phyloP scores from a whole-genome alignment of 2,888 invertebrate species.

The Oscheius onirici region DNA sequence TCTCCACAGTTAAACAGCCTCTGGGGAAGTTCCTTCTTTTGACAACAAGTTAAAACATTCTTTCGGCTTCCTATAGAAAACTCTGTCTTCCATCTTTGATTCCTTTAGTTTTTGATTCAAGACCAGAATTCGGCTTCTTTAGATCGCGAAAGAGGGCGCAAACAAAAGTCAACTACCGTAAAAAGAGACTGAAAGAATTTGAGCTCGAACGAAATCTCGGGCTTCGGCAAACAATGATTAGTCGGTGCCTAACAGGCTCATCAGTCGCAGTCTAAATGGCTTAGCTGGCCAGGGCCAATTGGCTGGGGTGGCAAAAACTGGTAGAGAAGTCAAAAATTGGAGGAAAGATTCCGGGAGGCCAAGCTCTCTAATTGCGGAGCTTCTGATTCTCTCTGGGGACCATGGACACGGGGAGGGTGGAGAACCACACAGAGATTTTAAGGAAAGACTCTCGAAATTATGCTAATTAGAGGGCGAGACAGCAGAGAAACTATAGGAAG shows the following conservation, averaged over 20 bases:
- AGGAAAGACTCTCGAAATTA: not conserved
- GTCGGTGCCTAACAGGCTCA: slow-evolving; percentile 32
- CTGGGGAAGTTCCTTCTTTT: no score
- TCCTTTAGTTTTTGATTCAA: no score
- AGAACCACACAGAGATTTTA: not conserved
- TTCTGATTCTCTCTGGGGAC: slow-evolving; percentile 5
- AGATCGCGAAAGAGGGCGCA: no score
- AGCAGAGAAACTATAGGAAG: not conserved
- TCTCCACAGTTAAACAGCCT: no score
- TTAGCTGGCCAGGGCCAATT: slow-evolving; percentile 24
- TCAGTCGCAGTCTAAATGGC: slow-evolving; percentile 24
- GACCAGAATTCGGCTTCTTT: no score
- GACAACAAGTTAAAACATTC: no score
- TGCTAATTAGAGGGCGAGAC: slow-evolving; percentile 15
- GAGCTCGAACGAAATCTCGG: not conserved
- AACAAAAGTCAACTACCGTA: no score
- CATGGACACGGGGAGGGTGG: not conserved
- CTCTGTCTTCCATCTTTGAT: no score
- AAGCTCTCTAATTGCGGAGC: slow-evolving; percentile 23
- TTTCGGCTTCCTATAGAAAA: no score
- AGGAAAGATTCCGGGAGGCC: slow-evolving; percentile 17
- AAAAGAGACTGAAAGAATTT: no score
- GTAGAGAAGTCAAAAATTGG: slow-evolving; percentile 9
- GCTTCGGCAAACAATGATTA: slow-evolving; percentile 27
- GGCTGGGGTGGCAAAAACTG: slow-evolving; percentile 8